Evolutionary conservation across 2,888 invertebrate genomes (phyloP).

Genomic region (Cordilura impudica): DNA sequence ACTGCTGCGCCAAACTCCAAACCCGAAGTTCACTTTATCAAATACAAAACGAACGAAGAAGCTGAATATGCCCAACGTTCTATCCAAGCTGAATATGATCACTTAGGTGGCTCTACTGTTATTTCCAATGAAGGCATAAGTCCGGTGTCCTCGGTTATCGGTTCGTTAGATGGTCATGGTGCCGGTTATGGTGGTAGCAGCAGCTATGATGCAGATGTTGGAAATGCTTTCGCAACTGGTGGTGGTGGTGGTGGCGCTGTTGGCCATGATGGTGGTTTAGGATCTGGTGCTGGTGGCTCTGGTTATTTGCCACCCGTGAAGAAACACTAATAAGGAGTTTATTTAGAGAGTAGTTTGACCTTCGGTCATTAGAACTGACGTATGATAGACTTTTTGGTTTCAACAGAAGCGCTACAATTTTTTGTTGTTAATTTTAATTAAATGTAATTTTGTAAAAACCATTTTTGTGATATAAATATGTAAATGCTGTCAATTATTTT

Average conservation of each 20-base stretch:
- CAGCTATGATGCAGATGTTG: not conserved
- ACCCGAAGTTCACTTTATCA: constrained; percentile 68
- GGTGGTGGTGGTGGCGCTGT: not conserved
- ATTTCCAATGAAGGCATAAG: constrained; percentile 65
- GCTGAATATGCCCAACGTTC: constrained; percentile 66
- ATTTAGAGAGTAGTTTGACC: constrained; percentile 15
- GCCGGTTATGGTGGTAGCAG: not conserved
- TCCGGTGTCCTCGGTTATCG: constrained; percentile 65
- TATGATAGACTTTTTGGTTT: constrained; percentile 35
- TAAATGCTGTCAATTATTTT: not conserved
- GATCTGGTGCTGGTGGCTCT: constrained; percentile 8
- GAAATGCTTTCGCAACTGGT: not conserved
- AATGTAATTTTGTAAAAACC: not conserved
- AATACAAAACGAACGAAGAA: constrained; percentile 66
- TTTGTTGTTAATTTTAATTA: not conserved
- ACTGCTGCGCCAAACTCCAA: constrained; percentile 61
- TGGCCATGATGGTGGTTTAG: not conserved
- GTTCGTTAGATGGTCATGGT: constrained; percentile 55
- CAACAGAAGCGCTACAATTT: constrained; percentile 20
- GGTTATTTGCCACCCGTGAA: constrained; percentile 60
- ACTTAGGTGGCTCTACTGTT: constrained; percentile 64
- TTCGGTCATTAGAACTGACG: constrained; percentile 32
- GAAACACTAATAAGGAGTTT: constrained; percentile 27
- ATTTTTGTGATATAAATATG: not conserved
- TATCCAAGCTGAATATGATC: constrained; percentile 67